These are phyloP conservation scores for Drosophila kikkawai DNA, from an alignment of 1,140 invertebrate species.

Conservation along the genomic window DNA sequence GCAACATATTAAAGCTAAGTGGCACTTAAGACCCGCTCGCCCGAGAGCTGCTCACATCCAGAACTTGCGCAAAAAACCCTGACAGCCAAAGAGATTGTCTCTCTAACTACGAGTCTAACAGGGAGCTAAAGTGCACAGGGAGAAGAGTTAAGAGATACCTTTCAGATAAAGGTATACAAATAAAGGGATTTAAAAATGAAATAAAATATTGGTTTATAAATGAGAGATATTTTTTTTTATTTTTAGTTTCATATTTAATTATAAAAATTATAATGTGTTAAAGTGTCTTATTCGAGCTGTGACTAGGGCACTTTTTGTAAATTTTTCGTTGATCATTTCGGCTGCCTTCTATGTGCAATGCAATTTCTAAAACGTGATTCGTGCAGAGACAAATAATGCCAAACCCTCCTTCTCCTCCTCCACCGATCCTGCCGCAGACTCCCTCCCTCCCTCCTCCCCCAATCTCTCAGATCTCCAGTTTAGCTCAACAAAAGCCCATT, in stretches of 20 bases:
- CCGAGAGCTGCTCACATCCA: conserved; percentile 48
- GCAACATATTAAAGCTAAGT: conserved; percentile 76
- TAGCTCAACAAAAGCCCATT: conserved; percentile 69
- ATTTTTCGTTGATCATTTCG: conserved; percentile 46
- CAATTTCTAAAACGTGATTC: conserved; percentile 81
- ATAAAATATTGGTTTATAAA: neutral
- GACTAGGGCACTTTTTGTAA: conserved; percentile 43
- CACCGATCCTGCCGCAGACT: conserved; percentile 5
- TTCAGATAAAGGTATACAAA: neutral
- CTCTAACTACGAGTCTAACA: conserved; percentile 16
- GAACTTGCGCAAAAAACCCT: conserved; percentile 72
- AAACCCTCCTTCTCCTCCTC: conserved; percentile 13
- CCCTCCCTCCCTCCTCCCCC: neutral
- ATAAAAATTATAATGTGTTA: neutral
- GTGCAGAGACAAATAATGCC: conserved; percentile 74
- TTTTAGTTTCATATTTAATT: neutral
- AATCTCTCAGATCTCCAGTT: conserved; percentile 3
- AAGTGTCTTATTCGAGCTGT: conserved; percentile 2
- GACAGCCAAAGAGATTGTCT: conserved; percentile 56
- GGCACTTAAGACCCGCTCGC: conserved; percentile 56
- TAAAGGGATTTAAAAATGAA: neutral
- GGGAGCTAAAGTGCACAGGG: neutral
- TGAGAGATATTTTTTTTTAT: neutral
- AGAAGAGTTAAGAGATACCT: neutral
- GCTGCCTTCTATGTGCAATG: conserved; percentile 60